Conservation (phyloP, 2,888 invertebrate species). For the Belgica antarctica region DNA sequence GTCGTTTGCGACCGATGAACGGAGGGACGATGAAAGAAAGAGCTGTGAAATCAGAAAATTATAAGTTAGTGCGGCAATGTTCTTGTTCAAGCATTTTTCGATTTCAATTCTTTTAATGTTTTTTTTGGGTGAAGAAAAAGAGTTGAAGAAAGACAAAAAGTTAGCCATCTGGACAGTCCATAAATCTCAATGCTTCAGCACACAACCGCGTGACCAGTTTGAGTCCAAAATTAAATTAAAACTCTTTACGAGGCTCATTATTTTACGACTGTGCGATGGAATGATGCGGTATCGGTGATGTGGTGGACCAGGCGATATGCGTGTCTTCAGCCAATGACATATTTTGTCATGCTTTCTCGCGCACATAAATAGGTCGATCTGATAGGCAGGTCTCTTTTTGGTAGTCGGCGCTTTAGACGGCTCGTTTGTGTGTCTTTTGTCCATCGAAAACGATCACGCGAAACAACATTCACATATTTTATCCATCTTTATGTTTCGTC, state of each 20-base stretch:
- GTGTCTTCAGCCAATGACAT: slow-evolving; percentile 35
- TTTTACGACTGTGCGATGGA: slow-evolving; percentile 31
- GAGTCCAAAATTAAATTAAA: slow-evolving; percentile 31
- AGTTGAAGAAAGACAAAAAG: slow-evolving; percentile 18
- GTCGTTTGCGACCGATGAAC: not conserved
- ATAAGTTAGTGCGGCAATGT: not conserved
- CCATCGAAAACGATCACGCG: not conserved
- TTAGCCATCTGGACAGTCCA: slow-evolving; percentile 44
- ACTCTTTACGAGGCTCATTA: slow-evolving; percentile 33
- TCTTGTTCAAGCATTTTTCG: slow-evolving; percentile 1
- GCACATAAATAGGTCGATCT: slow-evolving; percentile 39
- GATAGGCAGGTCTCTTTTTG: slow-evolving; percentile 16
- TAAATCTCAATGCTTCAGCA: slow-evolving; percentile 44
- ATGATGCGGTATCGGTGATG: slow-evolving; percentile 18
- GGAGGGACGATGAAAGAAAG: not conserved
- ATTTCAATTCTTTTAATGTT: slow-evolving; percentile 22
- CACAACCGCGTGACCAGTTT: slow-evolving; percentile 42
- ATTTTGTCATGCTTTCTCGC: slow-evolving; percentile 10
- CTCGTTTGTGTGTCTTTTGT: not conserved
- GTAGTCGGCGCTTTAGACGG: not conserved
- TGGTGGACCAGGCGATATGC: not conserved
- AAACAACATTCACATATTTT: not conserved
- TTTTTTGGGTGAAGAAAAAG: slow-evolving; percentile 28
- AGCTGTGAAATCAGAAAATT: not conserved
- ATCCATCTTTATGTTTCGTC: not conserved